Conservation (phyloP, 2,888 invertebrate species). For the Gnatocerus cornutus region DNA sequence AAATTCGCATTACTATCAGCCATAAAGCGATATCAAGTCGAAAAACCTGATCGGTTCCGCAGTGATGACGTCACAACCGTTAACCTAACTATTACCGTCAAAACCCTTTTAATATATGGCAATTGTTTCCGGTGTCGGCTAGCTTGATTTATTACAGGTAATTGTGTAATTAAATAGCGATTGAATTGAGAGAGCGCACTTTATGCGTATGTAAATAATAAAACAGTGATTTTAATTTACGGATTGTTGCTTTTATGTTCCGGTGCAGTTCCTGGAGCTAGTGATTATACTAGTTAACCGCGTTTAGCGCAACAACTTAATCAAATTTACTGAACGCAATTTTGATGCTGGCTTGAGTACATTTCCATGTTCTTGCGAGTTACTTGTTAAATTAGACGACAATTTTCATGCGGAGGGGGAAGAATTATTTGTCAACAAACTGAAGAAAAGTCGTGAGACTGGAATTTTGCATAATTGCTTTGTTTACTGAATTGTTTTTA, state of each 20-base stretch:
- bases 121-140: slow-evolving; percentile 26
- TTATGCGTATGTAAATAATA: slow-evolving; percentile 35
- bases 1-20: slow-evolving; percentile 29
- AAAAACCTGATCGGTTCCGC: slow-evolving; percentile 19
- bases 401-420: neutral
- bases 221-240: slow-evolving; percentile 39
- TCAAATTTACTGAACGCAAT: slow-evolving; percentile 58
- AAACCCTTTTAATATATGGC: slow-evolving; percentile 23
- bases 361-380: slow-evolving; percentile 57
- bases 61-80: slow-evolving; percentile 18
- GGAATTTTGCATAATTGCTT: neutral
- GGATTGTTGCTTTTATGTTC: slow-evolving; percentile 24
- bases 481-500: neutral
- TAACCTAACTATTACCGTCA: slow-evolving; percentile 23
- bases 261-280: slow-evolving; percentile 23
- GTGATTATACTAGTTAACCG: slow-evolving; percentile 50
- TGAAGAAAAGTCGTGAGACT: neutral
- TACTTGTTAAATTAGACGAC: slow-evolving; percentile 1
- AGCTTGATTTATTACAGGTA: slow-evolving; percentile 23
- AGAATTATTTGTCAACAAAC: slow-evolving; percentile 1
- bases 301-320: slow-evolving; percentile 56
- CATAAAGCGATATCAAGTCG: slow-evolving; percentile 16
- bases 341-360: slow-evolving; percentile 58
- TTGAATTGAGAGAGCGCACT: slow-evolving; percentile 22
- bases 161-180: slow-evolving; percentile 39